Evolutionary conservation across 2,888 invertebrate species (phyloP).

Genomic region (Cantharis nigra): DNA sequence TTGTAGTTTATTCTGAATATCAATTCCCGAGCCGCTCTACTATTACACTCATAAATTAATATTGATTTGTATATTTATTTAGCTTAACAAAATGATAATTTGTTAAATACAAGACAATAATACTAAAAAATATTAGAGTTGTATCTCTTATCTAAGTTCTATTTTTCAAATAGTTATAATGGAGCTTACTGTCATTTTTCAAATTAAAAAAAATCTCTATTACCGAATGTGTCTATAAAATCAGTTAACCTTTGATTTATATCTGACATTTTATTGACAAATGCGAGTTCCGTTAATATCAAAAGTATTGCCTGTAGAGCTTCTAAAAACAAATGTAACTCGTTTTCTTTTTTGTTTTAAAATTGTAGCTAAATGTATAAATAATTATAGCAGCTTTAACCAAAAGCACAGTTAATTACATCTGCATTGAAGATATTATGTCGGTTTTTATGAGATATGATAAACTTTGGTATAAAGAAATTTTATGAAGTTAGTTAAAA

Average conservation of each 20-base stretch:
- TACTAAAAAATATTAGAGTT: not conserved
- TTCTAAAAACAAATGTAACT: not conserved
- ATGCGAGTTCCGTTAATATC: not conserved
- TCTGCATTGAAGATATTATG: not conserved
- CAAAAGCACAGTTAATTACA: not conserved
- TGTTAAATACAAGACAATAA: not conserved
- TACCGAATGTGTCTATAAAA: not conserved
- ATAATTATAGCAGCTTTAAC: not conserved
- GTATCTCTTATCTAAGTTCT: not conserved
- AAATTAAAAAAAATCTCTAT: not conserved
- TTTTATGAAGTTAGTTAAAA: not conserved
- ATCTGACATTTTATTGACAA: not conserved
- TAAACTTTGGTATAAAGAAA: not conserved
- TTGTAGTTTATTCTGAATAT: not conserved
- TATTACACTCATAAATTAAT: not conserved
- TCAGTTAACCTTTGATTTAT: not conserved
- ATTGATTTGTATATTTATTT: not conserved
- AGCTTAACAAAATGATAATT: not conserved
- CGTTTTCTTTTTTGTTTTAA: not conserved
- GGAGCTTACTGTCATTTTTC: not conserved
- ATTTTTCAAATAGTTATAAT: not conserved
- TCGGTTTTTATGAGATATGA: not conserved
- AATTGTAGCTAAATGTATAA: not conserved
- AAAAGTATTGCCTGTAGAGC: not conserved
- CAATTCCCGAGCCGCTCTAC: not conserved